Conservation (phyloP, 2,888 invertebrate genomes). For the Tetragonisca angustula region DNA sequence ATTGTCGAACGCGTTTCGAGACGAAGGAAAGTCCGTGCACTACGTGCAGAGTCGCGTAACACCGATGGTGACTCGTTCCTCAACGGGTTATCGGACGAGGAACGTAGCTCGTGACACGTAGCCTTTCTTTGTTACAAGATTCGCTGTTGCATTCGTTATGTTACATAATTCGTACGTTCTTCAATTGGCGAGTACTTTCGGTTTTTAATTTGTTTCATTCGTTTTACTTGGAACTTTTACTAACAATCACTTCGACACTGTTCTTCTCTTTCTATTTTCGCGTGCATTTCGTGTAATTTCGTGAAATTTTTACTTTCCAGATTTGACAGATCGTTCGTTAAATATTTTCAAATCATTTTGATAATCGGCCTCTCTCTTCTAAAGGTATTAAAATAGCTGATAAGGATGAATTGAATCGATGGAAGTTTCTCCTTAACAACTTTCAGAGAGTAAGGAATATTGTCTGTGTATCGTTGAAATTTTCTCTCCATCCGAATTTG, state of each 20-base stretch:
- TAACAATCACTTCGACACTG: too few relatives aligned
- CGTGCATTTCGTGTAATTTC: background rate
- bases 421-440: too few relatives aligned
- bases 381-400: too few relatives aligned
- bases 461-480: too few relatives aligned
- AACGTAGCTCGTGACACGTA: constrained; percentile 62
- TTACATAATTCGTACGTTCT: constrained; percentile 22
- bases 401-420: too few relatives aligned
- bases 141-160: constrained; percentile 18
- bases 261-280: background rate
- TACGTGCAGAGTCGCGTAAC: constrained; percentile 70
- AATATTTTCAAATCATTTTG: too few relatives aligned
- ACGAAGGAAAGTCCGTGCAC: constrained; percentile 66
- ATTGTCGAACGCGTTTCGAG: constrained; percentile 47
- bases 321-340: too few relatives aligned
- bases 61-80: constrained; percentile 60
- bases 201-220: background rate
- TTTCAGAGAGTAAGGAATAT: too few relatives aligned
- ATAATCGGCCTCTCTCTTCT: too few relatives aligned
- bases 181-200: background rate
- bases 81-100: constrained; percentile 44
- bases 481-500: too few relatives aligned
- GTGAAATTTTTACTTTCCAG: background rate
- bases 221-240: background rate
- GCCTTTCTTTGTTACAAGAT: constrained; percentile 23